Conservation (phyloP, 2,113 vertebrate genomes). For the Syngnathus typhle region DNA sequence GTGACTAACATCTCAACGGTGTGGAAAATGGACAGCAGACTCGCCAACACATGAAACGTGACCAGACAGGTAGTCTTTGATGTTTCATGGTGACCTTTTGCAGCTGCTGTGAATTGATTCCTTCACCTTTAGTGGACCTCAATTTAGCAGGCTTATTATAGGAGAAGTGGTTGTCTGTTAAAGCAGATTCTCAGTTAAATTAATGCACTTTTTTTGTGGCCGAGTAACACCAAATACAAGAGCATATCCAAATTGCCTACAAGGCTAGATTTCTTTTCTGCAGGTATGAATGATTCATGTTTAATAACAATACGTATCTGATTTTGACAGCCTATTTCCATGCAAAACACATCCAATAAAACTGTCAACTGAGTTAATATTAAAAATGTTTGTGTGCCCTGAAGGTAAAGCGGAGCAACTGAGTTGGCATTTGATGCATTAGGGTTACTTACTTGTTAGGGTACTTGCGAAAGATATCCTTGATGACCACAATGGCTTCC, state of each 20-base stretch:
- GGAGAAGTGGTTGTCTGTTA: background rate
- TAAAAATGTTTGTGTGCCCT: background rate
- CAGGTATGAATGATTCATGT: no score
- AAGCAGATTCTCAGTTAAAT: background rate
- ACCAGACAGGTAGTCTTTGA: background rate
- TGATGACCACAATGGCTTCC: slow-evolving; percentile 98
- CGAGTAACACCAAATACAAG: no score
- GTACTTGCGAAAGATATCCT: slow-evolving; percentile 98
- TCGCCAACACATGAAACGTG: background rate
- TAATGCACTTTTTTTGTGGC: no score
- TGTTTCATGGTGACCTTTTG: background rate
- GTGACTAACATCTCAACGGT: background rate
- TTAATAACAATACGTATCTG: no score
- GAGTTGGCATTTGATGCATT: background rate
- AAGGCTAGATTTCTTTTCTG: no score
- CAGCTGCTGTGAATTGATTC: background rate
- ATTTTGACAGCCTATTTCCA: no score
- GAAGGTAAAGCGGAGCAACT: background rate
- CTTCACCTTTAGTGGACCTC: background rate
- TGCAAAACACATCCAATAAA: no score
- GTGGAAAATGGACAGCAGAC: background rate
- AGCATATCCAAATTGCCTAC: no score
- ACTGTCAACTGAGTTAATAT: no score
- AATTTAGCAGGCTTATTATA: no score
- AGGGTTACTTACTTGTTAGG: slow-evolving; percentile 87